Conservation (phyloP, 1,140 invertebrate species). For the Macrobrachium rosenbergii region DNA sequence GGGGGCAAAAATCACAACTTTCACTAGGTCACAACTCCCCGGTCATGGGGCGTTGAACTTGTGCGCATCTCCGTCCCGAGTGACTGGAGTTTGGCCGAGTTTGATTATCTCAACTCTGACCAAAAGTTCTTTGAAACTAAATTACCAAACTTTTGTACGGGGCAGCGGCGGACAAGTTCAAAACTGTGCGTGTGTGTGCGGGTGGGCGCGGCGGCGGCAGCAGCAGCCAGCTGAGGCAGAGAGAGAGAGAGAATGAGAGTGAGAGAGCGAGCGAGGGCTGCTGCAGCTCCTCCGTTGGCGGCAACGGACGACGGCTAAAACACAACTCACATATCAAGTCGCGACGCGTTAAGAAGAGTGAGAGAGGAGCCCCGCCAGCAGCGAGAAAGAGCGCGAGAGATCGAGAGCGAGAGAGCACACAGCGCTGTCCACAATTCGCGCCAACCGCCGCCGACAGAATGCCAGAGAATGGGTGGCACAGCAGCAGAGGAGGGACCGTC, state of each 20-base stretch:
- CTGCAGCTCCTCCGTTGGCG: too few species aligned
- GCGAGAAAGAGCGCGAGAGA: not conserved
- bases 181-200: conserved; percentile 67
- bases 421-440: not conserved
- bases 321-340: too few species aligned
- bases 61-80: conserved; percentile 69
- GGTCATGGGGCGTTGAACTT: conserved; percentile 71
- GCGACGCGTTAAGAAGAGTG: too few species aligned
- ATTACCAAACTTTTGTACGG: conserved; percentile 69
- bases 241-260: conserved; percentile 33
- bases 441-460: too few species aligned
- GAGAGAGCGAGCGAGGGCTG: not conserved
- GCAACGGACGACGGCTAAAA: too few species aligned
- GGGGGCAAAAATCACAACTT: conserved; percentile 66
- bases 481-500: too few species aligned
- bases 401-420: conserved; percentile 9
- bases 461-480: too few species aligned
- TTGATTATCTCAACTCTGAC: conserved; percentile 63
- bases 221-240: conserved; percentile 21
- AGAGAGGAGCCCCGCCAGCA: not conserved
- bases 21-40: conserved; percentile 69
- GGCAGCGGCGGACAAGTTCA: conserved; percentile 44
- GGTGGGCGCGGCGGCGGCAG: conserved; percentile 70
- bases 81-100: conserved; percentile 71
- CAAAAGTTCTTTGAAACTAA: conserved; percentile 63